A percentile compares a stretch with the other conserved stretches of the same genome.
These are phyloP conservation scores for Acropternis orthonyx DNA, from an alignment of 2,797 vertebrate genomes.

Conservation along the genomic window DNA sequence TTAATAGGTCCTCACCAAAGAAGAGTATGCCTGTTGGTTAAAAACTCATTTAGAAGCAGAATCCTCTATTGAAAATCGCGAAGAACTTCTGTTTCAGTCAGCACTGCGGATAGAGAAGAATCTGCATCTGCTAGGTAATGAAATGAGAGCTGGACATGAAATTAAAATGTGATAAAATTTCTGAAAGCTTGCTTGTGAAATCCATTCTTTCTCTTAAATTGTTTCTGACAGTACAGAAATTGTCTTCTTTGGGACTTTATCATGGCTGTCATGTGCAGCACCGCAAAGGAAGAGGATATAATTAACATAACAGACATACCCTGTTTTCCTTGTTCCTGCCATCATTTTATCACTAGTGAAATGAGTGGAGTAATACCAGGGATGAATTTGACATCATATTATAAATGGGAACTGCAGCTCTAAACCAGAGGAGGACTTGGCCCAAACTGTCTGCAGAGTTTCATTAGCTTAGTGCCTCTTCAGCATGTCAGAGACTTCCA, in stretches of 20 bases:
- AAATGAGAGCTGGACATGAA: background rate
- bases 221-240: slow-evolving; percentile 32
- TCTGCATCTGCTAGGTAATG: slow-evolving; percentile 91
- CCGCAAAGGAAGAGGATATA: background rate
- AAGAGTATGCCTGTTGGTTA: slow-evolving; percentile 92
- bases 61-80: slow-evolving; percentile 88
- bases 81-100: slow-evolving; percentile 92
- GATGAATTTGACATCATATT: background rate
- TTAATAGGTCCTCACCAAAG: slow-evolving; percentile 86
- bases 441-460: background rate
- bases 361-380: background rate
- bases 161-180: slow-evolving; percentile 23
- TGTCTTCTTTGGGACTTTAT: slow-evolving; percentile 7
- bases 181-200: slow-evolving; percentile 8
- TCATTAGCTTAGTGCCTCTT: background rate
- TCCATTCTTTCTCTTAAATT: background rate
- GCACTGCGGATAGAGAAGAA: slow-evolving; percentile 90
- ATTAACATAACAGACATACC: background rate
- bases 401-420: background rate
- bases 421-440: background rate
- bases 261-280: slow-evolving; percentile 1
- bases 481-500: background rate
- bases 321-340: background rate
- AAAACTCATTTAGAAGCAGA: slow-evolving; percentile 92
- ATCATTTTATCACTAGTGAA: background rate